Percentiles rank a stretch among this genome's conserved stretches.
phyloP scores from a whole-genome alignment of 2,797 vertebrate species.

The Pangasius larnaudii region DNA sequence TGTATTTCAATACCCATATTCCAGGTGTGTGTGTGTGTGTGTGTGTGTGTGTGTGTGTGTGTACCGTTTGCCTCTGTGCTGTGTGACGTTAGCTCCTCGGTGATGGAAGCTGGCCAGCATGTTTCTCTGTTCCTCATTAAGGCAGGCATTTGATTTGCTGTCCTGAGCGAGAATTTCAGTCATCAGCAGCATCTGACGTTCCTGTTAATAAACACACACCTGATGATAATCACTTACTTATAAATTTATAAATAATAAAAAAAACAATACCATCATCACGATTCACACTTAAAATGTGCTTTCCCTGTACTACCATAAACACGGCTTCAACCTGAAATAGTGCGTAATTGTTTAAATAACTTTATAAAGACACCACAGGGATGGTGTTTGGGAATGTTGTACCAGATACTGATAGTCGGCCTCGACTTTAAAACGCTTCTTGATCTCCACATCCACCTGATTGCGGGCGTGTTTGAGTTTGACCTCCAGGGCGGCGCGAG shows the following conservation, averaged over 20 bases:
- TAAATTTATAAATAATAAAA: background rate
- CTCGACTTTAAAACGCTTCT: conserved; percentile 80
- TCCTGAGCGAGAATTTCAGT: conserved; percentile 77
- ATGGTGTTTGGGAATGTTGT: background rate
- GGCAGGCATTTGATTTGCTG: conserved; percentile 66
- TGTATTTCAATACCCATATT: background rate
- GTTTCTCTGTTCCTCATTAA: conserved; percentile 77
- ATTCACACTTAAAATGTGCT: background rate
- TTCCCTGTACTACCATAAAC: background rate
- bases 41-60: background rate
- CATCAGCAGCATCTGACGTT: conserved; percentile 79
- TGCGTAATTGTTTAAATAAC: background rate
- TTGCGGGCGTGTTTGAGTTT: conserved; percentile 81
- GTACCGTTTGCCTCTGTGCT: conserved; percentile 66
- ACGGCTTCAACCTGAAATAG: background rate
- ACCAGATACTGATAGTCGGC: conserved; percentile 77
- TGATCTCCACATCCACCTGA: conserved; percentile 88
- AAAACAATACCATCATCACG: background rate
- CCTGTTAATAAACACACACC: conserved; percentile 58
- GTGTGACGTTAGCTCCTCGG: conserved; percentile 58
- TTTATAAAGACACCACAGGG: background rate
- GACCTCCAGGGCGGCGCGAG: conserved; percentile 75
- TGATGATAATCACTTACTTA: background rate
- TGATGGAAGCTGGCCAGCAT: conserved; percentile 72
- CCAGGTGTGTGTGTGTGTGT: background rate